Base-by-base conservation (phyloP, 2,888 invertebrate species). In the Mactromeris polynyma region DNA sequence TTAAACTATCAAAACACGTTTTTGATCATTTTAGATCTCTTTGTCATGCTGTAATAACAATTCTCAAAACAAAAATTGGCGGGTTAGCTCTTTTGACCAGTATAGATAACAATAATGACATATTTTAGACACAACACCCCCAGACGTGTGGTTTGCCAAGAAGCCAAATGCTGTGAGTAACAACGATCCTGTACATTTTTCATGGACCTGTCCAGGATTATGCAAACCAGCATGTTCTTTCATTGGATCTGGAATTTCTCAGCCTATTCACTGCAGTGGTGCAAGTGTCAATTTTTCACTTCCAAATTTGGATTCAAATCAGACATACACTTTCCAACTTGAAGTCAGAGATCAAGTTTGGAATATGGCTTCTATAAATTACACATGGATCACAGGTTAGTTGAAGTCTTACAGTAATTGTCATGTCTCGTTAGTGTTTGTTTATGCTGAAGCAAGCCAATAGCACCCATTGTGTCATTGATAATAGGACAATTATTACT, bases 91-190 rank as follows among this genome's bases (percentile, higher is more conserved):
- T 54, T 54, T 54, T 54, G 9, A 6, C 19, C 6, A 58, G 1
- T n/a, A 58, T 21, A n/a, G 58, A 26, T 26, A 26, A 64, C 6
- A 11, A 64, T 11, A 4, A 4, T 4, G 1, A n/a, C 7, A 64
- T 38, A 19, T 40, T 83, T 26, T 54, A 89, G 89, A 89, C 40
- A 85, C 85, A 51, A 89, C 89, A 64, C 46, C 89, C 69, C 89
- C 89, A 31, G 33, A 21, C 26, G 21, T 83, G 0, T 40, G 26
- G 14, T 38, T 89, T 26, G 7, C 36, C 9, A n/a, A 36, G 6
- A 86, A 17, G 17, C 89, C 89, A 51, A 19, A n/a, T 26, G 21
- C 3, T 11, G n/a, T 82, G 19, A 89, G 89, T 26, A 86, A 86
- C 17, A n/a, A 51, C 38, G 21, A 33, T 26, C 17, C 21, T 3